Evolutionary conservation across 2,113 vertebrate genomes (phyloP), one percentile per base, ranked within the genome.

Genomic region (Stomatorhinus ivindoensis): DNA sequence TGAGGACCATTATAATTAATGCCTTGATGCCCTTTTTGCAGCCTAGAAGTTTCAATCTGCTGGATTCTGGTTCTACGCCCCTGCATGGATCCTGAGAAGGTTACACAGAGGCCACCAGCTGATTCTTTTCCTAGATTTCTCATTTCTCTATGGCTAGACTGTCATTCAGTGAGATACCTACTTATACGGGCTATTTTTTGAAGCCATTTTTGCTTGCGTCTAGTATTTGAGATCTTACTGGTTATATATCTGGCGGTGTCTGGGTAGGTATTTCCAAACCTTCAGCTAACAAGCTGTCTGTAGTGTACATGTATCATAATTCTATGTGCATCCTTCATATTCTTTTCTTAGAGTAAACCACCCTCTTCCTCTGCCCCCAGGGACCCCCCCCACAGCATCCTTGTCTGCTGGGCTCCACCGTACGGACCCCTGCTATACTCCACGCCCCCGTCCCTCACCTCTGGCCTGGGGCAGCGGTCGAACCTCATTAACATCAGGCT

Each of bases 401-500:
- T 27, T 51, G n/a, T 24, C 50, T n/a, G 27, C 15, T 31, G n/a
- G 4, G 85, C n/a, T 47, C 21, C 85, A 9, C 13, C 27, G 6
- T 24, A 46, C 3, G 13, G 50, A 53, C 31, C 47, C 85, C 24
- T 24, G n/a, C 31, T 53, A 19, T 61, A n/a, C 19, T 8, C 55
- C n/a, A 42, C 11, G 0, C 0, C 4, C 3, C 31, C 3, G 3
- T 31, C 89, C 58, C 93, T 95, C 94, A 98, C 98, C 97, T 97
- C 98, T 95, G 0, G 96, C 94, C 92, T 98, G 98, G 44, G 98
- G 98, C 89, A 99, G 94, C 0, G 97, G 96, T 42, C 97, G 96
- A 88, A 99, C 97, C 95, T 99, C 98, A 0, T 99, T 99, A 93
- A 99, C 96, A 0, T 99, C 98, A 0, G 98, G 98, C 93, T 99